Percentiles rank a stretch among this genome's conserved stretches.
Conservation (phyloP, 1,140 invertebrate genomes). For the Philaenus spumarius region DNA sequence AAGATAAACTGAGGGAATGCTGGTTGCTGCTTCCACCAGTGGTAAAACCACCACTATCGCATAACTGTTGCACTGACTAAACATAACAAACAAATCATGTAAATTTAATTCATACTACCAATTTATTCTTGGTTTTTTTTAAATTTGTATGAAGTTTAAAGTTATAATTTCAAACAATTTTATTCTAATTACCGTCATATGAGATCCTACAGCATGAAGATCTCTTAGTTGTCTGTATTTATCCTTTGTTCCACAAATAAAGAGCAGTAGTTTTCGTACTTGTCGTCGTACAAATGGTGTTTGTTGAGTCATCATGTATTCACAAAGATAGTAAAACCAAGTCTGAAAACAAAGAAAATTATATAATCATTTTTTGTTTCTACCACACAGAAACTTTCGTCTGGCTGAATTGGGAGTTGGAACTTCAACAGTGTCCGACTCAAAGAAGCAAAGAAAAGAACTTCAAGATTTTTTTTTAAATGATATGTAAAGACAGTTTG, state of each 20-base stretch:
- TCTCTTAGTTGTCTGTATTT: slow-evolving; percentile 91
- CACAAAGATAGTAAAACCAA: slow-evolving; percentile 81
- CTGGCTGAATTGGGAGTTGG: too few relatives aligned
- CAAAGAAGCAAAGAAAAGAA: too few relatives aligned
- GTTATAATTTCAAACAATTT: too few relatives aligned
- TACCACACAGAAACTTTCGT: too few relatives aligned
- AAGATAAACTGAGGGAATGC: slow-evolving; percentile 47
- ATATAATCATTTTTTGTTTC: too few relatives aligned
- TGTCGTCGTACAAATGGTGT: slow-evolving; percentile 69
- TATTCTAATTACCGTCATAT: slow-evolving; percentile 47
- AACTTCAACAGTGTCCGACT: too few relatives aligned
- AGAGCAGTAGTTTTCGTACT: slow-evolving; percentile 83
- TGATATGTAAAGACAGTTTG: too few relatives aligned
- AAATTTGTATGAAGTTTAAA: too few relatives aligned
- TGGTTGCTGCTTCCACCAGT: slow-evolving; percentile 34
- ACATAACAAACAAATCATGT: slow-evolving; percentile 17
- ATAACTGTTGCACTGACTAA: slow-evolving; percentile 50
- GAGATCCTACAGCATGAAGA: slow-evolving; percentile 79
- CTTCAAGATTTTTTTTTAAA: too few relatives aligned
- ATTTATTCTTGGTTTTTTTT: too few relatives aligned
- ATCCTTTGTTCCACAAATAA: slow-evolving; percentile 93
- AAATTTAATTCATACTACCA: neutral
- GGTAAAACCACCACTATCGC: slow-evolving; percentile 50
- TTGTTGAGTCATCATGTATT: slow-evolving; percentile 93
- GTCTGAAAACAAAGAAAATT: slow-evolving; percentile 36